Evolutionary conservation across 2,797 vertebrate genomes (phyloP).

Genomic region (Bucorvus abyssinicus): DNA sequence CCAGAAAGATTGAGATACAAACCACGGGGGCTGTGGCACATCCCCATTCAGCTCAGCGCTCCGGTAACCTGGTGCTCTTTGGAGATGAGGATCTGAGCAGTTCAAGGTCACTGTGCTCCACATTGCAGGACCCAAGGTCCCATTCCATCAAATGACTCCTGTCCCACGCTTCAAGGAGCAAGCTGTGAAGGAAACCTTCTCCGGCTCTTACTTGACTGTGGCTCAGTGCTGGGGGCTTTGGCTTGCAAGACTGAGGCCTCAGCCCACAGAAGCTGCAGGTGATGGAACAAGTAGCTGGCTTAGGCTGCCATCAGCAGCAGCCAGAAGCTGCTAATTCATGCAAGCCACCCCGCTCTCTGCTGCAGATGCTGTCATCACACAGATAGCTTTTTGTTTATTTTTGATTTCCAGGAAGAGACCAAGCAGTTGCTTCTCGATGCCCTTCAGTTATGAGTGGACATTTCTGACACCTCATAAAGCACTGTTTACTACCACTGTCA

Average conservation of each 20-base stretch:
- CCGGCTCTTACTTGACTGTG: background rate
- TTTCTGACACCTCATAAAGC: background rate
- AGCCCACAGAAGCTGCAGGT: background rate
- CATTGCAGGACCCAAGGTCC: background rate
- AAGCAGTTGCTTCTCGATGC: background rate
- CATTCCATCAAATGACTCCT: background rate
- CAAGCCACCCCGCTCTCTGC: background rate
- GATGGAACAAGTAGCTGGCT: slow-evolving; percentile 18
- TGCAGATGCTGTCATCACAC: slow-evolving; percentile 37
- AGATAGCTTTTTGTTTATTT: background rate
- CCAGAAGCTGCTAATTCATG: slow-evolving; percentile 34
- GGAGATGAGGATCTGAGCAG: background rate
- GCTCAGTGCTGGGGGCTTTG: background rate
- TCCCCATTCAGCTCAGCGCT: background rate
- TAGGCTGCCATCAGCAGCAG: background rate
- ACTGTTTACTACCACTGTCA: background rate
- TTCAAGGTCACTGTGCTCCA: background rate
- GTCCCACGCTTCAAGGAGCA: background rate
- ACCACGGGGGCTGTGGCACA: background rate
- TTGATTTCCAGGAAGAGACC: slow-evolving; percentile 2
- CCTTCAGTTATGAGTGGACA: background rate
- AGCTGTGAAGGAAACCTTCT: background rate
- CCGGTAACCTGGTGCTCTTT: background rate
- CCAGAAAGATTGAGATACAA: background rate
- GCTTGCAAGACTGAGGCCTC: background rate